Evolutionary conservation across 2,797 vertebrate species (phyloP).

Genomic region (Cynopterus sphinx): DNA sequence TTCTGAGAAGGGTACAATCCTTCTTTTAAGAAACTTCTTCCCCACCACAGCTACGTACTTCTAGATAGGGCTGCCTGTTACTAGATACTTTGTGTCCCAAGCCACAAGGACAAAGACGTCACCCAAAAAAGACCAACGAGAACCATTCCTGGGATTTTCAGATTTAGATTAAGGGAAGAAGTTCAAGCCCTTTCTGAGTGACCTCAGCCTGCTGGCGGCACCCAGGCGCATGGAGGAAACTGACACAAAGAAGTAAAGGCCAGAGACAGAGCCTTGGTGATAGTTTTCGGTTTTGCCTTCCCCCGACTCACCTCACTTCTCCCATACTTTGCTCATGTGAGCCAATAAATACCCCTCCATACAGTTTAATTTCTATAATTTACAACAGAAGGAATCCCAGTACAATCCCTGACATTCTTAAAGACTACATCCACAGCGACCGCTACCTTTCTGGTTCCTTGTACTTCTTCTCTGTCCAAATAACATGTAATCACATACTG

Average conservation of each 20-base stretch:
- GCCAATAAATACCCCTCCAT: not conserved
- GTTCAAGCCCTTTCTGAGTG: not conserved
- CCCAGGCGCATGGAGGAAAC: not conserved
- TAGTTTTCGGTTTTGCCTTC: not conserved
- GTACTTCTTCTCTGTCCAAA: not conserved
- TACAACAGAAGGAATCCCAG: not conserved
- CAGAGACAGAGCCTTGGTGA: not conserved
- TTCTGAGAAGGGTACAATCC: not conserved
- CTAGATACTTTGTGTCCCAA: not conserved
- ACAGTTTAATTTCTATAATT: not conserved
- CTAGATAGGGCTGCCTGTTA: not conserved
- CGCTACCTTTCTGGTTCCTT: not conserved
- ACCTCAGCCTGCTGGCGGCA: not conserved
- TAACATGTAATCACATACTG: not conserved
- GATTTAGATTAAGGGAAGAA: not conserved
- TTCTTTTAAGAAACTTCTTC: conserved; percentile 2
- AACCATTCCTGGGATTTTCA: not conserved
- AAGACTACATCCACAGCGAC: not conserved
- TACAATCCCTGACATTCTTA: not conserved
- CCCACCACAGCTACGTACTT: not conserved
- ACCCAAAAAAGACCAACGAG: not conserved
- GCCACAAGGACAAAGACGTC: not conserved
- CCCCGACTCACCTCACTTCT: not conserved
- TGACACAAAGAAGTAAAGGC: not conserved
- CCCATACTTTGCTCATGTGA: not conserved